phyloP scores from a whole-genome alignment of 2,888 invertebrate genomes.

The Limulus polyphemus region DNA sequence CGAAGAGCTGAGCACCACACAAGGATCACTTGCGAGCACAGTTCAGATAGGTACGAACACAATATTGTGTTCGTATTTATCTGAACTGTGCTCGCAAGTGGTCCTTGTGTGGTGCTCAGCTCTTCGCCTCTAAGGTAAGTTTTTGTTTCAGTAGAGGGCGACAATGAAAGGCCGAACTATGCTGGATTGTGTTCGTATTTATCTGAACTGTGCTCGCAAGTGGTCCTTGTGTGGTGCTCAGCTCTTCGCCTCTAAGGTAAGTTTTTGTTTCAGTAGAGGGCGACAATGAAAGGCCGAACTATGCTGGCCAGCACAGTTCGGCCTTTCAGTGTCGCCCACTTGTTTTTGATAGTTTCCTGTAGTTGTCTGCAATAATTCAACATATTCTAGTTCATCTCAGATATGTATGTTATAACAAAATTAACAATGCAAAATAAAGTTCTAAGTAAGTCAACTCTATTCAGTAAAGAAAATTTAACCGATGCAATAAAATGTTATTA shows the following conservation, averaged over 20 bases:
- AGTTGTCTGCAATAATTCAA: neutral
- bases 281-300: too few relatives aligned
- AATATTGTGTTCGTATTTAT: slow-evolving; percentile 91
- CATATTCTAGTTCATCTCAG: too few relatives aligned
- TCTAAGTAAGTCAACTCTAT: too few relatives aligned
- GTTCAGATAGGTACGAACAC: slow-evolving; percentile 85
- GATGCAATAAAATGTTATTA: too few relatives aligned
- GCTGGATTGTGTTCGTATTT: slow-evolving; percentile 83
- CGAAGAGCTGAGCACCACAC: slow-evolving; percentile 73
- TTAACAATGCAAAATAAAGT: too few relatives aligned
- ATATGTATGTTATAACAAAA: too few relatives aligned
- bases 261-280: too few relatives aligned
- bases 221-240: slow-evolving; percentile 94
- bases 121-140: slow-evolving; percentile 40
- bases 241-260: slow-evolving; percentile 41
- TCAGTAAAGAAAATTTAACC: slow-evolving; percentile 1
- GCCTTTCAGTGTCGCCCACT: slow-evolving; percentile 79
- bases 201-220: slow-evolving; percentile 84
- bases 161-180: slow-evolving; percentile 71
- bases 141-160: slow-evolving; percentile 51
- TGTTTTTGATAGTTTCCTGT: slow-evolving; percentile 43
- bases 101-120: slow-evolving; percentile 85
- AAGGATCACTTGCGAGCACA: slow-evolving; percentile 93
- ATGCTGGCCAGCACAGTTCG: slow-evolving; percentile 65
- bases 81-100: slow-evolving; percentile 89